A percentile compares a stretch with the other conserved stretches of the same genome.
Evolutionary conservation across 2,113 vertebrate genomes (phyloP).

Genomic region (Pedetes capensis): DNA sequence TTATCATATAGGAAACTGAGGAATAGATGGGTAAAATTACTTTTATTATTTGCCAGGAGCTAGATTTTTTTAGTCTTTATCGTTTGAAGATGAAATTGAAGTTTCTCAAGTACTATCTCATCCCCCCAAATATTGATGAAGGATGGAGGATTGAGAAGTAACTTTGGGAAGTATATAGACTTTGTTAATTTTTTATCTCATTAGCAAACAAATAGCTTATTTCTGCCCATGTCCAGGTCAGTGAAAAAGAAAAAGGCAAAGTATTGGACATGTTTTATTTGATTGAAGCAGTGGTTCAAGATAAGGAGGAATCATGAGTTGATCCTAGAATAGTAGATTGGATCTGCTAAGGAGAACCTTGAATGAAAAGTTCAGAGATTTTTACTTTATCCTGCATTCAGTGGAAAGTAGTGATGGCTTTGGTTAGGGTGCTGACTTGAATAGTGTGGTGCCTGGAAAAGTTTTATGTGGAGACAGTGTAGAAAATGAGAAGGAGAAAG

Average conservation of each 20-base stretch:
- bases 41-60: background rate
- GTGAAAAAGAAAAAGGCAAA: background rate
- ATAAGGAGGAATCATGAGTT: background rate
- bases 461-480: background rate
- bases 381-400: background rate
- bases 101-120: background rate
- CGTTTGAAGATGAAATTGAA: slow-evolving; percentile 31
- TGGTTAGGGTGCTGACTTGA: background rate
- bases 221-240: background rate
- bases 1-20: background rate
- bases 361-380: background rate
- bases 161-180: background rate
- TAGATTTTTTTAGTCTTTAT: slow-evolving; percentile 28
- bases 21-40: background rate
- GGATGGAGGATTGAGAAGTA: background rate
- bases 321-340: background rate
- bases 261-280: background rate
- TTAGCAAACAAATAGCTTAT: background rate
- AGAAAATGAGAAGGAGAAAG: background rate
- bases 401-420: background rate
- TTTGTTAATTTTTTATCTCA: background rate
- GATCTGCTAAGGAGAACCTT: background rate
- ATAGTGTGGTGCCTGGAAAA: background rate
- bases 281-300: background rate
- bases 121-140: background rate